Percentiles rank a stretch among this genome's conserved stretches.
Evolutionary conservation across 2,888 invertebrate genomes (phyloP).

Genomic region (Periphyllus acericola): DNA sequence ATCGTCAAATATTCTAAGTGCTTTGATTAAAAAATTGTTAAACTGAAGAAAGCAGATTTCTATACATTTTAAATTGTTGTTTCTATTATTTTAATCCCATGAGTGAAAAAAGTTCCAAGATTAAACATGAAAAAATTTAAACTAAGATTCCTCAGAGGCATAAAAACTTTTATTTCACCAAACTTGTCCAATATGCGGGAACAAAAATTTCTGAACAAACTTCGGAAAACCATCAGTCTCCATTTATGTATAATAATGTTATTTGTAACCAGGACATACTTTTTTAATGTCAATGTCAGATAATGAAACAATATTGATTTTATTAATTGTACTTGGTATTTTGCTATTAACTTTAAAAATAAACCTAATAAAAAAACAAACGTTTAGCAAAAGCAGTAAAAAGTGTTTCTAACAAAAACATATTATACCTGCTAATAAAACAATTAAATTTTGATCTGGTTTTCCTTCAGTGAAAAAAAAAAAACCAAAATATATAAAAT

Average conservation of each 20-base stretch:
- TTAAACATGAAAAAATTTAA: constrained; percentile 47
- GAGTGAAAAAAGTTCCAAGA: constrained; percentile 18
- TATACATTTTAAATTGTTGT: constrained; percentile 33
- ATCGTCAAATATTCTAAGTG: too few species aligned
- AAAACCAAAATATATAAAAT: too few species aligned
- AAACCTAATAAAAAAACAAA: too few species aligned
- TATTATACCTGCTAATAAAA: too few species aligned
- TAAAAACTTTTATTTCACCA: constrained; percentile 51
- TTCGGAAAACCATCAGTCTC: constrained; percentile 29
- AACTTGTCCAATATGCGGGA: constrained; percentile 44
- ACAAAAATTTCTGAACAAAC: constrained; percentile 29
- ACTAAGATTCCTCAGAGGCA: constrained; percentile 17
- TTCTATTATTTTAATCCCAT: constrained; percentile 32
- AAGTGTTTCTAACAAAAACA: not conserved
- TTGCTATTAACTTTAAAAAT: not conserved
- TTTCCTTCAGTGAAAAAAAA: too few species aligned
- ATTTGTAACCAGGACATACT: constrained; percentile 2
- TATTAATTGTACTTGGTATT: not conserved
- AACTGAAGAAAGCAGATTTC: not conserved
- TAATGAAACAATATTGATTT: not conserved
- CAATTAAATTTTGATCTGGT: too few species aligned
- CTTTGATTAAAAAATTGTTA: not conserved
- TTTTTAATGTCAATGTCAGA: not conserved
- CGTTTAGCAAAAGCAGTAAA: too few species aligned
- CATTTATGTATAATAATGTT: constrained; percentile 51